phyloP scores from a whole-genome alignment of 92 coral and sea anemone species.

The Galaxea fascicularis region DNA sequence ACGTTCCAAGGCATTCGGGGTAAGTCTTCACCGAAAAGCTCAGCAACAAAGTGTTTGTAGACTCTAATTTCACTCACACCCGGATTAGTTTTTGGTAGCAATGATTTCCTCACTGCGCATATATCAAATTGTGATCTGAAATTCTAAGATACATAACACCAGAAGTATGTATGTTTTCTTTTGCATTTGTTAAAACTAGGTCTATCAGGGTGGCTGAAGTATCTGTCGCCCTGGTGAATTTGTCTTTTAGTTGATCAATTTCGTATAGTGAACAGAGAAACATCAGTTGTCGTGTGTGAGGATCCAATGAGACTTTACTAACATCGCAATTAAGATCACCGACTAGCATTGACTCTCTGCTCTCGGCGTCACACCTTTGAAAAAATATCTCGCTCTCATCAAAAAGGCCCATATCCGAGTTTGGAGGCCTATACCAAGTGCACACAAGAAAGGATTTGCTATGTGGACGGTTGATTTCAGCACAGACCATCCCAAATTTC shows the following conservation, averaged over 20 bases:
- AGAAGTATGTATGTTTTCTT: conserved; percentile 51
- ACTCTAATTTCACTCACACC: background rate
- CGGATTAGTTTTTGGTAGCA: conserved; percentile 12
- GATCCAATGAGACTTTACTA: conserved; percentile 47
- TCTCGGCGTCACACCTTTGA: conserved; percentile 56
- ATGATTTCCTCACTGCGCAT: conserved; percentile 43
- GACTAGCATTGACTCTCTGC: conserved; percentile 45
- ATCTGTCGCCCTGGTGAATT: conserved; percentile 46
- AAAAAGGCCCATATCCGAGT: conserved; percentile 30
- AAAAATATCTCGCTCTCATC: conserved; percentile 53
- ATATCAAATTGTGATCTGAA: conserved; percentile 70
- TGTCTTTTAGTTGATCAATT: conserved; percentile 57
- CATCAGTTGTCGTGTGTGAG: conserved; percentile 37
- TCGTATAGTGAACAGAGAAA: conserved; percentile 49
- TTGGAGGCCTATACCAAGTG: conserved; percentile 49
- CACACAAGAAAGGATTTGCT: too few species aligned
- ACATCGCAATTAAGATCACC: conserved; percentile 68
- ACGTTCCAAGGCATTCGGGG: too few species aligned
- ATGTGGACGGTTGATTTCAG: too few species aligned
- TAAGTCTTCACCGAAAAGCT: background rate
- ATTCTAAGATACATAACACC: too few species aligned
- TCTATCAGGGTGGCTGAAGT: conserved; percentile 65
- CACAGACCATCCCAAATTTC: too few species aligned
- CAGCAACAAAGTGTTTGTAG: background rate
- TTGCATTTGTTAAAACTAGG: conserved; percentile 56